Percentiles rank a stretch among this genome's conserved stretches.
These are phyloP conservation scores for Serinus canaria DNA, from an alignment of 2,113 vertebrate species.

Conservation along the genomic window DNA sequence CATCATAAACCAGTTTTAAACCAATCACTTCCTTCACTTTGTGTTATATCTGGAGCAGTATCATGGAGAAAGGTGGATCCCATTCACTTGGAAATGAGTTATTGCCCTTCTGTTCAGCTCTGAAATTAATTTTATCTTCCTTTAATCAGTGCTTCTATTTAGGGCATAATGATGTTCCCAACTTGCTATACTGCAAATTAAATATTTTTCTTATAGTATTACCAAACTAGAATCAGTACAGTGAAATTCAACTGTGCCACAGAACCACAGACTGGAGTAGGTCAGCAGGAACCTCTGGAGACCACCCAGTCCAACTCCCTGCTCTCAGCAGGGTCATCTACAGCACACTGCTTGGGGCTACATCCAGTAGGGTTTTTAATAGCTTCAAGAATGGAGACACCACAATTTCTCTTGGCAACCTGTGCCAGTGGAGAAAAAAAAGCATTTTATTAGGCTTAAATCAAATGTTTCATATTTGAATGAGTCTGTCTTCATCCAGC, in stretches of 20 bases:
- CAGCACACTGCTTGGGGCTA: not conserved
- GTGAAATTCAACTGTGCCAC: not conserved
- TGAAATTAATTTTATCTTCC: conserved; percentile 23
- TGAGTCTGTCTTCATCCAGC: not conserved
- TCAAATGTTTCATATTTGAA: not conserved
- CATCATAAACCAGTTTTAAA: not conserved
- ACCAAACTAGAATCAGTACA: not conserved
- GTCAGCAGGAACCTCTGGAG: not conserved
- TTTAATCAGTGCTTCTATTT: conserved; percentile 7
- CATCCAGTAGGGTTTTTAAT: not conserved
- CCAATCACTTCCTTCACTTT: not conserved
- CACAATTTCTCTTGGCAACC: not conserved
- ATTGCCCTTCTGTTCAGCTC: not conserved
- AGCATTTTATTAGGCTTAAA: not conserved
- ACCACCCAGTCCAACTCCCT: not conserved
- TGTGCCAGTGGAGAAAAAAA: not conserved
- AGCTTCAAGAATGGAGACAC: not conserved
- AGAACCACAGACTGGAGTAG: not conserved
- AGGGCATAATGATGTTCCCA: not conserved
- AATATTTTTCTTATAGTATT: not conserved
- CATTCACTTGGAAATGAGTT: conserved; percentile 3
- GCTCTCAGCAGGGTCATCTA: not conserved
- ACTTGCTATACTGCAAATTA: not conserved
- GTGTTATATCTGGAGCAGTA: not conserved
- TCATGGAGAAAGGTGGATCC: not conserved